Conservation (phyloP, 2,888 invertebrate species). For the Callinectes sapidus region DNA sequence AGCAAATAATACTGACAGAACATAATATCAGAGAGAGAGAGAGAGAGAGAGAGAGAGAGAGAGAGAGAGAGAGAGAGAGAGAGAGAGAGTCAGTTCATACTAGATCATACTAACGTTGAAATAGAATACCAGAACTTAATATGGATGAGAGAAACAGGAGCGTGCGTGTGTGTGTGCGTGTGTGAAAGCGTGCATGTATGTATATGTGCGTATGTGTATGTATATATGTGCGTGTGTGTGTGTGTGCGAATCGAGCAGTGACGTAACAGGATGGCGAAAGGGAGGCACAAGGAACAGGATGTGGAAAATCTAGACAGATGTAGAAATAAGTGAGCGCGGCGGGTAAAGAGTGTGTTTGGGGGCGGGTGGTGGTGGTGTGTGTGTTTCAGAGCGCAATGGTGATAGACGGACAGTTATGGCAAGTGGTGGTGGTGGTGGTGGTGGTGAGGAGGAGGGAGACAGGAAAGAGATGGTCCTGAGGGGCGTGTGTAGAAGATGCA, state of each 20-base stretch:
- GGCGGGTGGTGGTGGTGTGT: not conserved
- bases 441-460: not conserved
- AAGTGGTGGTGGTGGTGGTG: not conserved
- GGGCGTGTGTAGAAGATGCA: not conserved
- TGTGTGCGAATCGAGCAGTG: not conserved
- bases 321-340: not conserved
- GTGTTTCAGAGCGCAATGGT: not conserved
- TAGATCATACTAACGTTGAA: no score
- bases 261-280: not conserved
- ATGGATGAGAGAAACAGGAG: no score
- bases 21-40: not conserved
- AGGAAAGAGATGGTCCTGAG: not conserved
- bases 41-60: conserved; percentile 1
- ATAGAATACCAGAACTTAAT: no score
- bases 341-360: not conserved
- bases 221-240: not conserved
- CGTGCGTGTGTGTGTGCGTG: not conserved
- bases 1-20: not conserved
- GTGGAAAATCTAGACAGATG: not conserved
- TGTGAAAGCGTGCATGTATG: not conserved
- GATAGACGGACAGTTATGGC: not conserved
- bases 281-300: not conserved
- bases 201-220: not conserved
- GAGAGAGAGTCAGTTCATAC: no score
- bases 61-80: not conserved